Percentiles rank a stretch among this genome's conserved stretches.
These are phyloP conservation scores for Fregata magnificens DNA, from an alignment of 2,113 vertebrate genomes.

Conservation along the genomic window DNA sequence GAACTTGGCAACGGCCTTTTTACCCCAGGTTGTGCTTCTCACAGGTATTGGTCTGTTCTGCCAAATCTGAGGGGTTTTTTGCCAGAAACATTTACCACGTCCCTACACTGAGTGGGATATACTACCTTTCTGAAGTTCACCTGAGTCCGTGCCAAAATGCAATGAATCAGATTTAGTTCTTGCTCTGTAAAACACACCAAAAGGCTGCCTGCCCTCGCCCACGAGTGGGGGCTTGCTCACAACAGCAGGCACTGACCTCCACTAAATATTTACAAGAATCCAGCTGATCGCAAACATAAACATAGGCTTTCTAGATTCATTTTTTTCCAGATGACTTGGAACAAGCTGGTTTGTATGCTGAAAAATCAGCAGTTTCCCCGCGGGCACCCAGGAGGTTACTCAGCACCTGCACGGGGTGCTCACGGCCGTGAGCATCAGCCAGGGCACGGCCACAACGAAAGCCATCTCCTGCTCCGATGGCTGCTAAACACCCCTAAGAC, in stretches of 20 bases:
- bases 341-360: background rate
- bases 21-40: background rate
- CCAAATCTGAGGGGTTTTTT: background rate
- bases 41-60: background rate
- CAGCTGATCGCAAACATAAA: background rate
- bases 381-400: background rate
- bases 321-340: background rate
- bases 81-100: background rate
- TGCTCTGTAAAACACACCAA: background rate
- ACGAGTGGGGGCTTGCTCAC: background rate
- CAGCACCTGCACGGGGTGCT: background rate
- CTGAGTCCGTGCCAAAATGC: background rate
- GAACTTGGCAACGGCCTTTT: background rate
- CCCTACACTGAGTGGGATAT: accelerated
- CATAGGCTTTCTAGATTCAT: background rate
- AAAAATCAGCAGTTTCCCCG: background rate
- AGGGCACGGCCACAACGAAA: background rate
- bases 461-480: accelerated
- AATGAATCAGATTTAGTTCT: background rate
- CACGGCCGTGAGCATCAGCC: accelerated
- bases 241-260: background rate
- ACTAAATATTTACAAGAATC: background rate
- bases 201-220: background rate
- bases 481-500: background rate
- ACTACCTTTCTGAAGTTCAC: background rate